Evolutionary conservation across 1,140 invertebrate species (phyloP).

Genomic region (Papilio dardanus): DNA sequence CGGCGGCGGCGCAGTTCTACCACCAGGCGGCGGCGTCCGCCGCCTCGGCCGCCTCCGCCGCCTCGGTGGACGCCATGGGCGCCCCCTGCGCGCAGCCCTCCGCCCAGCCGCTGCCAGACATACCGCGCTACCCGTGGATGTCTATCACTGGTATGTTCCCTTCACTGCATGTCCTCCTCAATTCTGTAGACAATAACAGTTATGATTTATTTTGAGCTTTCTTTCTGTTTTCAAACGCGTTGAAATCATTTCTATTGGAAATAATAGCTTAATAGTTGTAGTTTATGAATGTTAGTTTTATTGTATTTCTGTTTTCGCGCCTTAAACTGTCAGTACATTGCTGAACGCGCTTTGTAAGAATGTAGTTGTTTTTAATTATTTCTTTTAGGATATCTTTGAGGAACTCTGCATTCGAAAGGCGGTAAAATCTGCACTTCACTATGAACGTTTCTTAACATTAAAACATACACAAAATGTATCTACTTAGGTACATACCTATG

Average conservation of each 20-base stretch:
- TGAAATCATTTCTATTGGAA: constrained; percentile 4
- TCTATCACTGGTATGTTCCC: constrained; percentile 94
- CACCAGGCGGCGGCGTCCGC: constrained; percentile 89
- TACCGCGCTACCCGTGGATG: constrained; percentile 98
- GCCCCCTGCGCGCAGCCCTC: constrained; percentile 83
- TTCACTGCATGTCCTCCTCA: constrained; percentile 65
- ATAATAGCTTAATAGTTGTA: background rate
- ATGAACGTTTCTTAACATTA: background rate
- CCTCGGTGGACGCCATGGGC: constrained; percentile 79
- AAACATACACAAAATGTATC: background rate
- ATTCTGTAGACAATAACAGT: constrained; percentile 12
- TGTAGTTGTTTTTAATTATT: background rate
- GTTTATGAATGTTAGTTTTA: background rate
- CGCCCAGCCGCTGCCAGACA: constrained; percentile 91
- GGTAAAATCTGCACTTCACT: background rate
- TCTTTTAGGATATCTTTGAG: background rate
- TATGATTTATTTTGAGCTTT: background rate
- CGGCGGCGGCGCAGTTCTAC: constrained; percentile 93
- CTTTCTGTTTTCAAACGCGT: background rate
- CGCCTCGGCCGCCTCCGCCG: constrained; percentile 83
- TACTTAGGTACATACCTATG: background rate
- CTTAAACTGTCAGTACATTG: background rate
- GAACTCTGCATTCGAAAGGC: background rate
- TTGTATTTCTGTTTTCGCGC: background rate
- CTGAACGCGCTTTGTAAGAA: background rate